These are phyloP conservation scores for Cavia porcellus DNA, from an alignment of 2,113 vertebrate species.

Conservation along the genomic window DNA sequence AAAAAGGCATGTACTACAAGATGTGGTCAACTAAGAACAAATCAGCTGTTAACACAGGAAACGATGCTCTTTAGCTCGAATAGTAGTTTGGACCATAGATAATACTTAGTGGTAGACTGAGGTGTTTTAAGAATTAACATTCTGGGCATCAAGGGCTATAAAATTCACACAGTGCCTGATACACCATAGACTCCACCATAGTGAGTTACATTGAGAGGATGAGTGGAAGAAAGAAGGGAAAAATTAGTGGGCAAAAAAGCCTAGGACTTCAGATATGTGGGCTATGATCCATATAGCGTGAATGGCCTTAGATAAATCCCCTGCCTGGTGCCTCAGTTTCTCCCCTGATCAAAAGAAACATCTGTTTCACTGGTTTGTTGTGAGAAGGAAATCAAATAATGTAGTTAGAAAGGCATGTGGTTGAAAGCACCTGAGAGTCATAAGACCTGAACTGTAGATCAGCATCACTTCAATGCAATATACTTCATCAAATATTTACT, in stretches of 20 bases:
- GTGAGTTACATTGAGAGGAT: not conserved
- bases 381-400: slow-evolving; percentile 13
- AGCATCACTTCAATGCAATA: slow-evolving; percentile 47
- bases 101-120: not conserved
- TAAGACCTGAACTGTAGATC: slow-evolving; percentile 41
- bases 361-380: not conserved
- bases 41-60: not conserved
- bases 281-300: not conserved
- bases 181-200: not conserved
- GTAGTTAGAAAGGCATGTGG: not conserved
- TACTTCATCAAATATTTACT: slow-evolving; percentile 72
- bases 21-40: not conserved
- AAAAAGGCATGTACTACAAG: not conserved
- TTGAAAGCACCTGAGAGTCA: slow-evolving; percentile 73
- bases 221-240: not conserved
- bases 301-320: not conserved
- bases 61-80: not conserved
- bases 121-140: slow-evolving; percentile 39
- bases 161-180: not conserved
- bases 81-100: not conserved
- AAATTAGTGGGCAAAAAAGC: not conserved
- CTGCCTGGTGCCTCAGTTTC: slow-evolving; percentile 20
- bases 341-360: slow-evolving; percentile 25
- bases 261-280: not conserved
- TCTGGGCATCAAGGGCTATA: not conserved